These are phyloP conservation scores for Leptinotarsa defecta DNA, from an alignment of 1,140 invertebrate species.

Conservation along the genomic window DNA sequence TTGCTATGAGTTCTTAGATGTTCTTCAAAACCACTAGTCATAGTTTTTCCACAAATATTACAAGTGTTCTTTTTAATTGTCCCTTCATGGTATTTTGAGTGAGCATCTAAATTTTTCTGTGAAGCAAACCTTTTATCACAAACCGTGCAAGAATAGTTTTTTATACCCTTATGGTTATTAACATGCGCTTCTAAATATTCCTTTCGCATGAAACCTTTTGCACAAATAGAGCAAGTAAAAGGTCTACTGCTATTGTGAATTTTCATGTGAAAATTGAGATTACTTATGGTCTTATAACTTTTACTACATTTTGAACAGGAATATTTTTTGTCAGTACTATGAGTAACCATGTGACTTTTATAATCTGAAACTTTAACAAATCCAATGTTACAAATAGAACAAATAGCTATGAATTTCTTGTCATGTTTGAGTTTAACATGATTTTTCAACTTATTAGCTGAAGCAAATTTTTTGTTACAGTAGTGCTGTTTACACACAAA, in stretches of 20 bases:
- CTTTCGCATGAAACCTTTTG: constrained; percentile 52
- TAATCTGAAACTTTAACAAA: constrained; percentile 52
- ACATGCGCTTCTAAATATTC: constrained; percentile 52
- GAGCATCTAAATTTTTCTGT: constrained; percentile 51
- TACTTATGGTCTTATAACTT: constrained; percentile 52
- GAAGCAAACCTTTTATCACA: constrained; percentile 51
- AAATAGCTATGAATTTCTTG: constrained; percentile 52
- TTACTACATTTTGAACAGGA: constrained; percentile 50
- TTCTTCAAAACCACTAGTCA: constrained; percentile 47
- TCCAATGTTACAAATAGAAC: constrained; percentile 53
- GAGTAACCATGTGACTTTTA: constrained; percentile 49
- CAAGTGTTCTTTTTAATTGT: constrained; percentile 45
- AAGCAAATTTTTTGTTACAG: constrained; percentile 52
- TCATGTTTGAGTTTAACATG: constrained; percentile 52
- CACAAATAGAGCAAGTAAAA: constrained; percentile 46
- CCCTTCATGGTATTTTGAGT: constrained; percentile 50
- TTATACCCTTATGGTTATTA: constrained; percentile 50
- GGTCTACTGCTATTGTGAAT: constrained; percentile 47
- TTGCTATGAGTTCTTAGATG: constrained; percentile 51
- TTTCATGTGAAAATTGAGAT: constrained; percentile 55
- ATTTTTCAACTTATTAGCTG: constrained; percentile 49
- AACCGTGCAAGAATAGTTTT: constrained; percentile 47
- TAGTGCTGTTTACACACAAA: constrained; percentile 43
- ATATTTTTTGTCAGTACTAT: constrained; percentile 51
- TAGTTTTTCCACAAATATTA: constrained; percentile 49